Conservation (phyloP, 2,797 vertebrate species). For the Australoheros facetus region DNA sequence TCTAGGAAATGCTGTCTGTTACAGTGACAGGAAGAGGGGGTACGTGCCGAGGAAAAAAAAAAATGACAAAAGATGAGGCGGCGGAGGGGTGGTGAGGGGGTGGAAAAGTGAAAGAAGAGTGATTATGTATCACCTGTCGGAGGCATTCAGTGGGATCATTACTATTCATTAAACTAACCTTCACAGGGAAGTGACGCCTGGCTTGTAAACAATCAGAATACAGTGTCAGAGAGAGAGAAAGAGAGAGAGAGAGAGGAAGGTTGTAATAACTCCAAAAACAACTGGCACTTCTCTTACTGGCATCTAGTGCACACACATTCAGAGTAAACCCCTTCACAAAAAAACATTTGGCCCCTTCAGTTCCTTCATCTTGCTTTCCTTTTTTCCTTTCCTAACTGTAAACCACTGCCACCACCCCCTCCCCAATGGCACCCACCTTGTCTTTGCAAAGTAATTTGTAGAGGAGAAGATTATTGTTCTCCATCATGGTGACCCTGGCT, state of each 20-base stretch:
- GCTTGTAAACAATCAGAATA: slow-evolving; percentile 93
- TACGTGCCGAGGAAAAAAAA: not conserved
- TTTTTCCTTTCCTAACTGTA: slow-evolving; percentile 69
- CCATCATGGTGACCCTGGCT: slow-evolving; percentile 99
- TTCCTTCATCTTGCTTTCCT: slow-evolving; percentile 65
- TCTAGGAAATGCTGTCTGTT: slow-evolving; percentile 74
- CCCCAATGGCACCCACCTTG: slow-evolving; percentile 74
- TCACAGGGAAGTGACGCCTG: slow-evolving; percentile 89
- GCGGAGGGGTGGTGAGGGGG: slow-evolving; percentile 29
- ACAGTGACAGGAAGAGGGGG: slow-evolving; percentile 73
- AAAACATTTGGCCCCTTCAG: slow-evolving; percentile 59
- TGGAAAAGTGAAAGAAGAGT: slow-evolving; percentile 75
- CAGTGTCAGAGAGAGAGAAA: slow-evolving; percentile 69
- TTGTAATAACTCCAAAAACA: slow-evolving; percentile 82
- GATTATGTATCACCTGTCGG: slow-evolving; percentile 83
- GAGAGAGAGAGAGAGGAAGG: slow-evolving; percentile 34
- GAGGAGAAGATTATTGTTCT: slow-evolving; percentile 99
- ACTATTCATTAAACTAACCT: slow-evolving; percentile 98
- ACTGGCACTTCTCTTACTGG: slow-evolving; percentile 65
- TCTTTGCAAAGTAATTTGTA: slow-evolving; percentile 99
- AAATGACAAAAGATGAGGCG: slow-evolving; percentile 35
- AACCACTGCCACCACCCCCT: slow-evolving; percentile 50
- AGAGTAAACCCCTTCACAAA: slow-evolving; percentile 48
- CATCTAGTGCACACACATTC: slow-evolving; percentile 29
- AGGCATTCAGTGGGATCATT: slow-evolving; percentile 85